These are phyloP conservation scores for Psammodynastes pulverulentus DNA, from an alignment of 2,113 vertebrate species.

Conservation along the genomic window DNA sequence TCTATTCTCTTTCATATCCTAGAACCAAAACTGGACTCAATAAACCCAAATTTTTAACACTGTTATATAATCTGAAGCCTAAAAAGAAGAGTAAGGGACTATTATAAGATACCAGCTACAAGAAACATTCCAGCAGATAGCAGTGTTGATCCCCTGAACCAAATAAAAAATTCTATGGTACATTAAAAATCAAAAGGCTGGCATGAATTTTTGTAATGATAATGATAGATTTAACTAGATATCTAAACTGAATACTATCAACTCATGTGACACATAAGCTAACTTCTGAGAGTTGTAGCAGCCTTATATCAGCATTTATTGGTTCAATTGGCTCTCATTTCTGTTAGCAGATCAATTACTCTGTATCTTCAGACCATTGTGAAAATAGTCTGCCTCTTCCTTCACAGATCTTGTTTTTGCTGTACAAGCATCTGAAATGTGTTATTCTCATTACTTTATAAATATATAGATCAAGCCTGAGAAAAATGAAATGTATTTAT, in stretches of 20 bases:
- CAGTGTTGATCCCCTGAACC: not conserved
- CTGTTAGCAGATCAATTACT: not conserved
- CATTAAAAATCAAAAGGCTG: not conserved
- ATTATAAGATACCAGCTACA: no score
- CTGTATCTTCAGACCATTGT: not conserved
- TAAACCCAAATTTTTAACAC: not conserved
- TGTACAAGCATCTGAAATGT: not conserved
- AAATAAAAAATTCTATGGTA: not conserved
- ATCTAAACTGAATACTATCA: not conserved
- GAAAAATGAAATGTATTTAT: not conserved
- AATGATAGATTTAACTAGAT: not conserved
- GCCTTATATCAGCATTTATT: not conserved
- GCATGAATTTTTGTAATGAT: not conserved
- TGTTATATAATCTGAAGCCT: not conserved
- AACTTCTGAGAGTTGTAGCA: not conserved
- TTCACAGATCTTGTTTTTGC: not conserved
- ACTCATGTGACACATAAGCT: not conserved
- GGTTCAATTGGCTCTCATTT: not conserved
- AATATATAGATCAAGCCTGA: not conserved
- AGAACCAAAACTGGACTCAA: not conserved
- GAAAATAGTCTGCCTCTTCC: not conserved
- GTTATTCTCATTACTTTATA: not conserved
- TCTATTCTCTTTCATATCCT: not conserved
- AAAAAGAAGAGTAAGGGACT: not conserved
- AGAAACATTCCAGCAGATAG: not conserved